Conservation (phyloP, 2,888 invertebrate genomes). For the Abscondita cerata region DNA sequence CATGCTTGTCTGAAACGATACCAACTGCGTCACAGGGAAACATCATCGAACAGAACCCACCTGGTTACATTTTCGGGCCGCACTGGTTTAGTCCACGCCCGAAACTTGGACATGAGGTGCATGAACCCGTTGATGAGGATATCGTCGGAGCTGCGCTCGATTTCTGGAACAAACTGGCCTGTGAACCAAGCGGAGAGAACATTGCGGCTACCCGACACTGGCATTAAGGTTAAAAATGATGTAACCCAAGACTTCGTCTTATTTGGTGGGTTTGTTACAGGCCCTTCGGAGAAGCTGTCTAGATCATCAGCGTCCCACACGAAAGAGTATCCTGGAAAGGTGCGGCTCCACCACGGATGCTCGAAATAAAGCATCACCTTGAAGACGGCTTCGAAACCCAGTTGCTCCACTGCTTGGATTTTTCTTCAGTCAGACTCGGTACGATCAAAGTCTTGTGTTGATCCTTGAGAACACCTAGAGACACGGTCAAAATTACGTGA, state of each 20-base stretch:
- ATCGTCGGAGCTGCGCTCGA: conserved; percentile 66
- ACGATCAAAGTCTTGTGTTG: conserved; percentile 56
- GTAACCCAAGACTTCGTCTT: conserved; percentile 66
- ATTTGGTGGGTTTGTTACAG: not conserved
- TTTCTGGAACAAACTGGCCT: conserved; percentile 66
- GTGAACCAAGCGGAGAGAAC: conserved; percentile 72
- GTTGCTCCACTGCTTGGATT: conserved; percentile 58
- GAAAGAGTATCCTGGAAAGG: conserved; percentile 57
- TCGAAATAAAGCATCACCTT: conserved; percentile 70
- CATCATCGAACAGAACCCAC: too few species aligned
- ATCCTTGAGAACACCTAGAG: conserved; percentile 69
- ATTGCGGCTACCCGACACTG: conserved; percentile 65
- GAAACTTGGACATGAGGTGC: conserved; percentile 25
- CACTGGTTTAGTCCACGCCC: too few species aligned
- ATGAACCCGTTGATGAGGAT: conserved; percentile 62
- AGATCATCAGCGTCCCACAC: conserved; percentile 61
- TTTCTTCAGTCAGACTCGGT: conserved; percentile 49
- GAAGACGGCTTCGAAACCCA: conserved; percentile 67
- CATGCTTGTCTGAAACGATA: conserved; percentile 66
- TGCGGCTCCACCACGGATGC: conserved; percentile 64
- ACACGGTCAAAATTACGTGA: conserved; percentile 69
- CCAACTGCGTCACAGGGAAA: too few species aligned
- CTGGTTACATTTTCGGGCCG: too few species aligned
- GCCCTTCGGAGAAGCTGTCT: conserved; percentile 2
- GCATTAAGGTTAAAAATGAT: conserved; percentile 67